phyloP scores from a whole-genome alignment of 2,797 vertebrate species.

The Cebuella pygmaea region DNA sequence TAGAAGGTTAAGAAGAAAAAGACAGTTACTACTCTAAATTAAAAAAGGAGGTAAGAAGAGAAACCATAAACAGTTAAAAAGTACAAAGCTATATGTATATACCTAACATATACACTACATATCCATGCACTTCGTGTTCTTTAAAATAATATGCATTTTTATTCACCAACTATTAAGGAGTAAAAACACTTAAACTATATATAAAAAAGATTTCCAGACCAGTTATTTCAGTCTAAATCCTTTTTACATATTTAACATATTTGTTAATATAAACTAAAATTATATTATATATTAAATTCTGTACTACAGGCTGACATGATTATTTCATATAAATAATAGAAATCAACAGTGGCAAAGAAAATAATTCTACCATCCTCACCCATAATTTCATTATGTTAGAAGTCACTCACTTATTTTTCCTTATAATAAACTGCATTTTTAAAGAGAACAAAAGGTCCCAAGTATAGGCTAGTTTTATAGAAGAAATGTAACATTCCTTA shows the following conservation, averaged over 20 bases:
- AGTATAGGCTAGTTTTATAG: not conserved
- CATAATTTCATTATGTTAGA: slow-evolving; percentile 25
- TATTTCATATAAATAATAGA: slow-evolving; percentile 45
- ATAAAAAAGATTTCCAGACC: not conserved
- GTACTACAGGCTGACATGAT: not conserved
- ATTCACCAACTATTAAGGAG: slow-evolving; percentile 23
- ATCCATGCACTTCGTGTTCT: not conserved
- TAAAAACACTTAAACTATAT: slow-evolving; percentile 5
- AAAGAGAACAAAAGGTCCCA: slow-evolving; percentile 38
- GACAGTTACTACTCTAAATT: not conserved
- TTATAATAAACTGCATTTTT: slow-evolving; percentile 11
- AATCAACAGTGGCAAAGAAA: slow-evolving; percentile 32
- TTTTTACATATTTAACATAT: slow-evolving; percentile 38
- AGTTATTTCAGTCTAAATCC: not conserved
- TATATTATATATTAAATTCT: not conserved
- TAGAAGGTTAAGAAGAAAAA: slow-evolving; percentile 58
- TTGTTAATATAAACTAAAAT: slow-evolving; percentile 40
- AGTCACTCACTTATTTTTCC: not conserved
- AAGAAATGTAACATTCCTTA: not conserved
- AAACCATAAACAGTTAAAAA: slow-evolving; percentile 12
- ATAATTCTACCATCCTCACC: not conserved
- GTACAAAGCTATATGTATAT: not conserved
- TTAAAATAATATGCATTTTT: not conserved
- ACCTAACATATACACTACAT: not conserved
- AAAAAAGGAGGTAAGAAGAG: not conserved